Evolutionary conservation across 2,888 invertebrate species (phyloP), one percentile per base, ranked within the genome.

Genomic region (Brenthis ino): DNA sequence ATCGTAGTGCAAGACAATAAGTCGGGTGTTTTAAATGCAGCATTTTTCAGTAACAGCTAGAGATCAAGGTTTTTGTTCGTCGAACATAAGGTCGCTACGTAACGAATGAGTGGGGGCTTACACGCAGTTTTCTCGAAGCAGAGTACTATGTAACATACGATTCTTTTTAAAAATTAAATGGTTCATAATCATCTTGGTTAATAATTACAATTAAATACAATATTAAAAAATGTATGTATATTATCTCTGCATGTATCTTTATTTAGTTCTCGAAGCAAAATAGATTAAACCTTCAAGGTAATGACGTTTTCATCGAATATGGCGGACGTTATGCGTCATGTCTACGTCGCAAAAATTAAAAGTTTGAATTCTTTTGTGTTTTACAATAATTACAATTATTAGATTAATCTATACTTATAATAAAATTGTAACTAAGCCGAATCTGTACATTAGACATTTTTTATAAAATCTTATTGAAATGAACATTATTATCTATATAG

Each of bases 21-120:
- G 82, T 84, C 83, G 80, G 85, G 87, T 86, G 85, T 85, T 86
- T 87, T 86, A 89, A 78, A 89, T 89, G 89, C 90, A 91, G 84
- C 85, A 87, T 88, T 91, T 88, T 92, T 92, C 89, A 91, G 89
- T 89, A 88, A 88, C 87, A 87, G 88, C 84, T 85, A 83, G 90
- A 91, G 92, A 91, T 91, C 91, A 91, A 91, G 91, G 91, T 77
- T 84, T 77, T 72, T 76, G 77, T 77, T 74, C 75, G 72, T 73
- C 72, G 65, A 72, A 58, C 67, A 63, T 74, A 71, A 74, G 73
- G 72, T 72, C 71, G 67, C 61, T 69, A 70, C 66, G 68, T 67
- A 69, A 64, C 58, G 56, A 56, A 61, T 64, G 65, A 66, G 64
- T 65, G 67, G 65, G 65, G 67, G 66, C 63, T 57, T 74, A 68